Evolutionary conservation across 2,888 invertebrate species (phyloP), one percentile per base, ranked within the genome.

Genomic region (Philaethria dido): DNA sequence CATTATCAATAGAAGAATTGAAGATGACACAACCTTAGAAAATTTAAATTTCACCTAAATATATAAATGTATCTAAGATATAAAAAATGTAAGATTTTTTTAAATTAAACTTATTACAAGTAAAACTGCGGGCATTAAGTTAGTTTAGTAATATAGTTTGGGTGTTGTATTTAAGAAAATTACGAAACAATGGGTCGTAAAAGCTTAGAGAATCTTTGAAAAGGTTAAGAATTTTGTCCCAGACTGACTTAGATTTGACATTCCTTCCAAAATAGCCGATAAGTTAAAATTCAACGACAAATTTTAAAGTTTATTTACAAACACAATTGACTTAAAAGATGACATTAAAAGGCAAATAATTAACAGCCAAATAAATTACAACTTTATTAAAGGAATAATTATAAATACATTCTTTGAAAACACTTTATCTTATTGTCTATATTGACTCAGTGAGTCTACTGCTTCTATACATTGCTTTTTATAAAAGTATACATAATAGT

Each of bases 161-260:
- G 6, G 14, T n/a, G 20, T 5, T 55, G 14, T 18, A 36, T 36
- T 55, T 18, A 14, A 55, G 36, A 33, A 36, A 55, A 36, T 36
- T 55, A 55, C 55, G 20, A 36, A 20, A 36, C 20, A 54, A 36
- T 36, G 18, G 54, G 33, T 36, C 36, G 36, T 20, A 54, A 54
- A 18, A 54, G 36, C 36, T 54, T 54, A 36, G 54, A 20, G 14
- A 14, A 39, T 36, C 20, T 20, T 55, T 20, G 20, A 20, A 55
- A 55, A 44, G 16, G 44, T 59, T 25, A 44, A 59, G 59, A 59
- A 44, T 59, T 48, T 42, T 44, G 16, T 22, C 25, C 57, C 57
- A 25, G 16, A 22, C 29, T 16, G 25, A 25, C 44, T 16, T 9
- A 44, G 44, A 59, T 44, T 59, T 44, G 16, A 44, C 44, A 59